Conservation (phyloP, 1,140 invertebrate genomes). For the Anagrus nilaparvatae region DNA sequence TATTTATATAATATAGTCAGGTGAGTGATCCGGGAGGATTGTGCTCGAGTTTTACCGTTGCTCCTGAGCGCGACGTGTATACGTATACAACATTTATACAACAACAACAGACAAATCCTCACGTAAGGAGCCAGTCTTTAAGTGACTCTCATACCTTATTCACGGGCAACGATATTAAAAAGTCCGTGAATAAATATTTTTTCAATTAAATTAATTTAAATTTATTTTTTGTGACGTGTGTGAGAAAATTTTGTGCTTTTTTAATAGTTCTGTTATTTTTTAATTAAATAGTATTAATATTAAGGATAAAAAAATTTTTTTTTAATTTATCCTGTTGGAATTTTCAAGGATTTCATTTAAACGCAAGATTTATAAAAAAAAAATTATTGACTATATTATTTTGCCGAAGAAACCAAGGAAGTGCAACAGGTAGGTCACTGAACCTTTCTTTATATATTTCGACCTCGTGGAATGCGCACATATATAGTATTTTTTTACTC, state of each 20-base stretch:
- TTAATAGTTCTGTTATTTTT: too few relatives aligned
- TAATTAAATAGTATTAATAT: too few relatives aligned
- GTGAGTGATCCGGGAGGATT: slow-evolving; percentile 17
- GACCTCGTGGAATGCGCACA: neutral
- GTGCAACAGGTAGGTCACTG: slow-evolving; percentile 15
- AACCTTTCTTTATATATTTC: slow-evolving; percentile 9
- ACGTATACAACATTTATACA: neutral
- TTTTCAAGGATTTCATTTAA: neutral
- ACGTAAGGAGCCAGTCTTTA: slow-evolving; percentile 1
- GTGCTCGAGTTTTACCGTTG: slow-evolving; percentile 15
- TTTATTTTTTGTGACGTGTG: neutral
- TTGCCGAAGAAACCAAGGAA: too few relatives aligned
- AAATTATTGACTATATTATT: neutral
- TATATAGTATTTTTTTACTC: neutral
- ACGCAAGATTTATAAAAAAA: neutral
- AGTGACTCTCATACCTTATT: neutral
- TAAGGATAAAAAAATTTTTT: neutral
- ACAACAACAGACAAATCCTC: slow-evolving; percentile 4
- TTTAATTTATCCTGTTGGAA: neutral
- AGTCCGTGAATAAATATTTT: neutral
- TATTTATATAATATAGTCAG: neutral
- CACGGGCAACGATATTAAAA: neutral
- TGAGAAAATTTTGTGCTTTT: neutral
- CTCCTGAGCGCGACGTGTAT: neutral
- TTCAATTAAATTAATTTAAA: neutral